Percentiles rank a stretch among this genome's conserved stretches.
phyloP scores from a whole-genome alignment of 2,888 invertebrate species.

The Selenia dentaria region DNA sequence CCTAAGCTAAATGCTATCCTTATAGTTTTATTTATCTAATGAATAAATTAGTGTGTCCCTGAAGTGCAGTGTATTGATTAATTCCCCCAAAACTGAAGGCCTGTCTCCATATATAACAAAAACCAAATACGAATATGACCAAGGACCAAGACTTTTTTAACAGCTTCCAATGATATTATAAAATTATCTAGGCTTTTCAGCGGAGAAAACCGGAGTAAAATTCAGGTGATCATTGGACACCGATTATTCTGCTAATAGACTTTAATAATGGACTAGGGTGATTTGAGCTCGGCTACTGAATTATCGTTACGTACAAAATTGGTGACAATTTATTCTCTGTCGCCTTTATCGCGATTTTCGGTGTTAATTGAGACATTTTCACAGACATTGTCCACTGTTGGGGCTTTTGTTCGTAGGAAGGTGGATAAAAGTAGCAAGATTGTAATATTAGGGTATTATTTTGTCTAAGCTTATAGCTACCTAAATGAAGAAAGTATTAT shows the following conservation, averaged over 20 bases:
- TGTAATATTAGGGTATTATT: too few species aligned
- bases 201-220: conserved; percentile 10
- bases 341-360: conserved; percentile 66
- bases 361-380: conserved; percentile 76
- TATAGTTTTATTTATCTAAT: too few species aligned
- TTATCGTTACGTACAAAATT: conserved; percentile 62
- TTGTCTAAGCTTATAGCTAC: too few species aligned
- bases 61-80: too few species aligned
- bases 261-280: conserved; percentile 43
- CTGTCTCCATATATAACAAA: too few species aligned
- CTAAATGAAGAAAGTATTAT: too few species aligned
- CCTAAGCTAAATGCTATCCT: too few species aligned
- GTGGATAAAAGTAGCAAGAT: not conserved
- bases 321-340: conserved; percentile 63
- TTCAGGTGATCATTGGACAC: conserved; percentile 34
- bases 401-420: conserved; percentile 1
- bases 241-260: conserved; percentile 47
- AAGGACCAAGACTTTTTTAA: not conserved
- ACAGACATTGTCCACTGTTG: conserved; percentile 58
- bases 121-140: too few species aligned
- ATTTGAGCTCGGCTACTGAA: conserved; percentile 54
- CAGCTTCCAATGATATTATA: not conserved
- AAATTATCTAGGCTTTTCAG: not conserved
- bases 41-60: too few species aligned
- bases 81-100: too few species aligned